phyloP scores from a whole-genome alignment of 1,140 invertebrate species.

The Trichogramma pretiosum region DNA sequence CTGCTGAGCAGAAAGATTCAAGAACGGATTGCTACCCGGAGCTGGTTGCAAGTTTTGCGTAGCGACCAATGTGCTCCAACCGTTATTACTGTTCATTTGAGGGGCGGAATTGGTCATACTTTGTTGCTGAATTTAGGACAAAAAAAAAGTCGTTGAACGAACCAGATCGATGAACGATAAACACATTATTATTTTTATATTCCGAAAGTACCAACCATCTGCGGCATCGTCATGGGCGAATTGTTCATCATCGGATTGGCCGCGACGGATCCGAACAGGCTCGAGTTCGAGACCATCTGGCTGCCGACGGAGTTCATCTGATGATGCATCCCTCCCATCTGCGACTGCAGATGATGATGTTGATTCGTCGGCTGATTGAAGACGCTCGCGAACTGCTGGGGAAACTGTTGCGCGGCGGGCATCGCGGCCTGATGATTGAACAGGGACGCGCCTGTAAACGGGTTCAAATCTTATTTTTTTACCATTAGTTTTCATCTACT shows the following conservation, averaged over 20 bases:
- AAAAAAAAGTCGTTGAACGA: too few species aligned
- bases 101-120: conserved; percentile 16
- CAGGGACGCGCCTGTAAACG: conserved; percentile 29
- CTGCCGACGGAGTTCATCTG: conserved; percentile 28
- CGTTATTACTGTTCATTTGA: conserved; percentile 32
- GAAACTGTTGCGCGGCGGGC: conserved; percentile 28
- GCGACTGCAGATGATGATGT: conserved; percentile 25
- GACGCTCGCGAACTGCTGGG: conserved; percentile 29
- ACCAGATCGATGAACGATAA: too few species aligned
- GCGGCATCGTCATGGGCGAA: conserved; percentile 30
- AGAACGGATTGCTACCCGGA: conserved; percentile 43
- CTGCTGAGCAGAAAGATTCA: conserved; percentile 34
- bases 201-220: conserved; percentile 27
- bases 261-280: conserved; percentile 27
- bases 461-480: too few species aligned
- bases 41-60: conserved; percentile 40
- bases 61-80: conserved; percentile 40
- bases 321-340: conserved; percentile 31
- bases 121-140: conserved; percentile 10
- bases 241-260: conserved; percentile 33
- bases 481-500: too few species aligned
- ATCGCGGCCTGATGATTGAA: conserved; percentile 31
- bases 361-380: conserved; percentile 28
- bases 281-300: conserved; percentile 32
- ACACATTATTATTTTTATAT: background rate